Base-by-base conservation (phyloP, 2,888 invertebrate species). In the Scotopteryx bipunctaria region DNA sequence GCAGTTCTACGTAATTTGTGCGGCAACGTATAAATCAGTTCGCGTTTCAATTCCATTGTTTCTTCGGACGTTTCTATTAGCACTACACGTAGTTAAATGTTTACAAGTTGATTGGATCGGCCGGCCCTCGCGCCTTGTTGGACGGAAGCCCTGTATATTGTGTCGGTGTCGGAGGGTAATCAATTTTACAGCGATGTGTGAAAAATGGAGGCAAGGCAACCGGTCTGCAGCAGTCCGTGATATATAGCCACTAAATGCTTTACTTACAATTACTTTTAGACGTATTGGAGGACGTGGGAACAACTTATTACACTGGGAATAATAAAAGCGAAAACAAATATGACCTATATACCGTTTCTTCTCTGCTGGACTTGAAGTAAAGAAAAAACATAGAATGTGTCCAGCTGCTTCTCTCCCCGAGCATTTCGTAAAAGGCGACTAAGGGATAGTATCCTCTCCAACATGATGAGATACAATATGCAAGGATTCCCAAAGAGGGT, bases 111-210 rank as follows among this genome's bases (percentile, higher is more conserved):
- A 50, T 48, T 50, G 50, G 56, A 50, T 56, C 46, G 51, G 41
- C 40, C 31, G 52, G n/a, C 35, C 36, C 55, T 29, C 38, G 32
- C 38, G 49, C 42, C 49, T 32, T 50, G 21, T 17, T 53, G 53
- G 45, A 48, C 40, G 43, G 25, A 40, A 56, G 48, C 42, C 32
- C 37, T 46, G 48, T 41, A 66, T 67, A 69, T 67, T 64, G 60
- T 64, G 57, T 59, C 51, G 51, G 59, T 66, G 60, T 61, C 44
- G 48, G 48, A 44, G 36, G 55, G 66, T 66, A 73, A 82, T 81
- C 78, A 80, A 80, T 83, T 84, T 78, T 64, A 63, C 64, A 68
- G 66, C 76, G 69, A 76, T 78, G 71, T 75, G 72, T 79, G 78
- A 80, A 79, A 80, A 81, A 82, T 80, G 75, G 71, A 71, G 57